Evolutionary conservation across 2,113 vertebrate genomes (phyloP).

Genomic region (Pongo abelii): DNA sequence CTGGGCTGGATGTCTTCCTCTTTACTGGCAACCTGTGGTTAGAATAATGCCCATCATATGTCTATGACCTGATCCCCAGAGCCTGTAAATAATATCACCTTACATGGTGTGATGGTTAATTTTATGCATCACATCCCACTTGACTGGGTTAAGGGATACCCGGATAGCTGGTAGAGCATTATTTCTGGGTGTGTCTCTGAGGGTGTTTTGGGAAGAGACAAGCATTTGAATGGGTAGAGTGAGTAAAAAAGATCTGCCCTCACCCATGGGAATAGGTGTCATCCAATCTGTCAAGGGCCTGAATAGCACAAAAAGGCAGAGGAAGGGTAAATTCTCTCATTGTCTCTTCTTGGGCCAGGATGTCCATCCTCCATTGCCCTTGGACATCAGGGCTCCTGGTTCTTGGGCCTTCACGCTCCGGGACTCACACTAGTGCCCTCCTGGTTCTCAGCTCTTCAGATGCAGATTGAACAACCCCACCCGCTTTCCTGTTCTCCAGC

Average conservation of each 20-base stretch:
- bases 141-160: neutral
- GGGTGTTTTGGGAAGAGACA: neutral
- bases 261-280: too few relatives aligned
- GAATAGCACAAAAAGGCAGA: neutral
- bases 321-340: too few relatives aligned
- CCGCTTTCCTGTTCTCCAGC: neutral
- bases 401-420: accelerated
- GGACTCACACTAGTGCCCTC: neutral
- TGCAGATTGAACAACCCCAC: accelerated
- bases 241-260: neutral
- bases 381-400: neutral
- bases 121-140: neutral
- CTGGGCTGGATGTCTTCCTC: too few relatives aligned
- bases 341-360: neutral
- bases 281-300: neutral
- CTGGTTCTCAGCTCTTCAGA: neutral
- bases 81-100: neutral
- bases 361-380: neutral
- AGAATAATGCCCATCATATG: too few relatives aligned
- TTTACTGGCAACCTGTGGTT: neutral
- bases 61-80: neutral
- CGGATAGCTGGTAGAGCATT: neutral
- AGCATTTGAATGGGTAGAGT: neutral
- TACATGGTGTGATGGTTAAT: neutral
- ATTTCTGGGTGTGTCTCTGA: neutral